Evolutionary conservation across 2,113 vertebrate species (phyloP).

Genomic region (Triplophysa rosa): DNA sequence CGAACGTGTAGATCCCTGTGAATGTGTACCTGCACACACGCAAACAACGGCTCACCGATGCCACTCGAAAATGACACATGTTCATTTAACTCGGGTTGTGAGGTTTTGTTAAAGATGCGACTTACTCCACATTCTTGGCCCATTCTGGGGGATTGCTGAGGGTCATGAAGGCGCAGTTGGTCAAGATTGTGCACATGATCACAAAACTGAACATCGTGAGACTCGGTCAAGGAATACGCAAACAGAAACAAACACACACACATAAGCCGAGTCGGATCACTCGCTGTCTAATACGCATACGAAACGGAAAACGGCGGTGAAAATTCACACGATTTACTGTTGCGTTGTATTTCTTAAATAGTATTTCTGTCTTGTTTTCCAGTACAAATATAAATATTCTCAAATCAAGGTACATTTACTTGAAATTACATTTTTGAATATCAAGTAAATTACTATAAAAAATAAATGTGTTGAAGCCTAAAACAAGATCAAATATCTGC

Average conservation of each 20-base stretch:
- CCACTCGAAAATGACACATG: background rate
- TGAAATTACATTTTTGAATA: too few relatives aligned
- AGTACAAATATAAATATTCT: too few relatives aligned
- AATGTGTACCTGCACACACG: constrained; percentile 88
- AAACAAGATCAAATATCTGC: too few relatives aligned
- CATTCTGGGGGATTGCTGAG: constrained; percentile 94
- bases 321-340: background rate
- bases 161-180: constrained; percentile 99
- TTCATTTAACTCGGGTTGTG: too few relatives aligned
- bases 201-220: constrained; percentile 96
- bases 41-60: background rate
- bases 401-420: too few relatives aligned
- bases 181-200: constrained; percentile 99
- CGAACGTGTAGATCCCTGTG: constrained; percentile 98
- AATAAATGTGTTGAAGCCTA: too few relatives aligned
- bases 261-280: background rate
- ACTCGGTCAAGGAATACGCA: constrained; percentile 80
- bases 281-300: too few relatives aligned
- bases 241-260: background rate
- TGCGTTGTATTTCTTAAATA: too few relatives aligned
- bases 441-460: too few relatives aligned
- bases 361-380: too few relatives aligned
- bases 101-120: constrained; percentile 45
- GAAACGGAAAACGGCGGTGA: too few relatives aligned
- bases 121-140: constrained; percentile 99